Percentiles rank a stretch among this genome's conserved stretches.
Evolutionary conservation across 1,140 invertebrate genomes (phyloP).

Genomic region (Drosophila orena): DNA sequence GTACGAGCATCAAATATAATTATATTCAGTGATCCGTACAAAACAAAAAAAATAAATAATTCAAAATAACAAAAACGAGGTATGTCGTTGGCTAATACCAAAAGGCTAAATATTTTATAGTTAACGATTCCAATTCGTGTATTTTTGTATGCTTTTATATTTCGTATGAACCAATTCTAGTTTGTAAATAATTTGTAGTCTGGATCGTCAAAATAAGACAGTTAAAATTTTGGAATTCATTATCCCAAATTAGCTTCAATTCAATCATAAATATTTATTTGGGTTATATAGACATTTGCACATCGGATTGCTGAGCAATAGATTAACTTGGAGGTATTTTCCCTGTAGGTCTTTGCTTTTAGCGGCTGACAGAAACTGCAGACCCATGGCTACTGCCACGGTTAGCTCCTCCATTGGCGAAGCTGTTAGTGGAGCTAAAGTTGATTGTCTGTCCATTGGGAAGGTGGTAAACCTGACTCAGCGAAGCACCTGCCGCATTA

Average conservation of each 20-base stretch:
- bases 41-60: no score
- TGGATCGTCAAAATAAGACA: no score
- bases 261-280: slow-evolving; percentile 46
- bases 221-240: no score
- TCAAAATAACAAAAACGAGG: no score
- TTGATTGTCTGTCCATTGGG: slow-evolving; percentile 84
- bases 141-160: no score
- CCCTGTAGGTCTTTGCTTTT: slow-evolving; percentile 1
- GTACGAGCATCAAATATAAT: no score
- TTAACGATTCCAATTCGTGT: no score
- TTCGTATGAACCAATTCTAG: no score
- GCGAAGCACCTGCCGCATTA: slow-evolving; percentile 78
- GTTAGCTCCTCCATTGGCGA: slow-evolving; percentile 78
- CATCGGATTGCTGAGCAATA: not conserved
- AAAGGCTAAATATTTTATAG: no score
- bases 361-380: slow-evolving; percentile 67
- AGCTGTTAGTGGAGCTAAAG: slow-evolving; percentile 81
- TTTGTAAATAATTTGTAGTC: no score
- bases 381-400: slow-evolving; percentile 69
- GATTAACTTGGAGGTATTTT: not conserved
- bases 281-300: slow-evolving; percentile 18
- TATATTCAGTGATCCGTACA: no score
- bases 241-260: not conserved
- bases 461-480: slow-evolving; percentile 73
- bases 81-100: no score